Evolutionary conservation across 1,140 invertebrate species (phyloP).

Genomic region (Himalopsyche phryganea): DNA sequence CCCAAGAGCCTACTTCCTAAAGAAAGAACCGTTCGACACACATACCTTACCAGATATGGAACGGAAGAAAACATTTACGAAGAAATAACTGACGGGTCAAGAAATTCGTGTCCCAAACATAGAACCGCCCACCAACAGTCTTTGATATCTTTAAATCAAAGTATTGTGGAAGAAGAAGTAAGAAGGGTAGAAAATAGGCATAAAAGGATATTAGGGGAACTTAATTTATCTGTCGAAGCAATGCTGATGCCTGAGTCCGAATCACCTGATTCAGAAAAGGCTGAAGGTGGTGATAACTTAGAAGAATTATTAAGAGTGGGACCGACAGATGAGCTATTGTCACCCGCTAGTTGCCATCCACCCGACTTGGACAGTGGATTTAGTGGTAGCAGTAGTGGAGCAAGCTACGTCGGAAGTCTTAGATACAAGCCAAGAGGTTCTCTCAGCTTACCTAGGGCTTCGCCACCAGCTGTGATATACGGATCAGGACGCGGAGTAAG

Average conservation of each 20-base stretch:
- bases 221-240: slow-evolving; percentile 82
- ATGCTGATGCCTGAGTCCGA: slow-evolving; percentile 75
- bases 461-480: slow-evolving; percentile 50
- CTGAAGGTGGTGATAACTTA: slow-evolving; percentile 55
- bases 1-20: slow-evolving; percentile 42
- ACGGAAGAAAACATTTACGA: slow-evolving; percentile 86
- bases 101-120: slow-evolving; percentile 52
- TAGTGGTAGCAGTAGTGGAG: slow-evolving; percentile 73
- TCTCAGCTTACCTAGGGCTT: slow-evolving; percentile 46
- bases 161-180: slow-evolving; percentile 76
- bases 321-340: slow-evolving; percentile 69
- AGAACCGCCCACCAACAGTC: slow-evolving; percentile 47
- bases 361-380: slow-evolving; percentile 77
- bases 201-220: slow-evolving; percentile 74
- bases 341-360: slow-evolving; percentile 60
- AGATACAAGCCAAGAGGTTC: slow-evolving; percentile 49
- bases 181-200: slow-evolving; percentile 72
- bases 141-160: slow-evolving; percentile 60
- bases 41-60: slow-evolving; percentile 73
- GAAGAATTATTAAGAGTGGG: slow-evolving; percentile 66
- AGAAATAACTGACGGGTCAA: slow-evolving; percentile 68
- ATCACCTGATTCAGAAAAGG: slow-evolving; percentile 48
- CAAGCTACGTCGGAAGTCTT: slow-evolving; percentile 68
- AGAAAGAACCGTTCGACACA: slow-evolving; percentile 54
- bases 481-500: slow-evolving; percentile 40